Conservation (phyloP, 37 sponge, comb jelly and placozoan genomes). For the Mnemiopsis leidyi region DNA sequence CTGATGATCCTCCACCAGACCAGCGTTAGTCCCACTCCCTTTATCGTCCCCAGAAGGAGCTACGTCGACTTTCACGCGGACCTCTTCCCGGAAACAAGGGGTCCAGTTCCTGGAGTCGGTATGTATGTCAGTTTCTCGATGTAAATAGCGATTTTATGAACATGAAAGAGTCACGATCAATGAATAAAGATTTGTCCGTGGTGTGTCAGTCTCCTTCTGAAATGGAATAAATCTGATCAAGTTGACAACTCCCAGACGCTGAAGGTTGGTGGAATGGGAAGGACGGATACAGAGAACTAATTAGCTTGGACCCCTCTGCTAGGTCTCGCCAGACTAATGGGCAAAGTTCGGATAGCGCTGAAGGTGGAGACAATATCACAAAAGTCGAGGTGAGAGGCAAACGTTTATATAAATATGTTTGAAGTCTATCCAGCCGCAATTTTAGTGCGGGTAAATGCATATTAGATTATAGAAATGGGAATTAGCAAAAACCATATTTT, state of each 20-base stretch:
- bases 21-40: neutral
- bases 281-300: constrained; percentile 39
- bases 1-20: constrained; percentile 54
- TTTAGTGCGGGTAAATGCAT: no score
- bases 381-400: neutral
- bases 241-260: constrained; percentile 7
- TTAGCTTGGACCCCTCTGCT: constrained; percentile 42
- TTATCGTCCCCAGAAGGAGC: neutral
- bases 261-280: constrained; percentile 57
- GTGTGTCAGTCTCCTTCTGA: no score
- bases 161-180: no score
- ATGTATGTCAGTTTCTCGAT: no score
- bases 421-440: no score
- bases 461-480: no score
- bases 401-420: no score
- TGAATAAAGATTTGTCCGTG: no score
- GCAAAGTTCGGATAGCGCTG: no score
- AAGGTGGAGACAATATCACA: neutral
- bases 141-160: neutral
- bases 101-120: constrained; percentile 58
- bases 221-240: no score
- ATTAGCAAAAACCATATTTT: no score
- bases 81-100: constrained; percentile 46
- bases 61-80: constrained; percentile 34
- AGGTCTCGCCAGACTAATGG: neutral